Conservation (phyloP, 2,797 vertebrate species). For the Euphonia xanthogaster region DNA sequence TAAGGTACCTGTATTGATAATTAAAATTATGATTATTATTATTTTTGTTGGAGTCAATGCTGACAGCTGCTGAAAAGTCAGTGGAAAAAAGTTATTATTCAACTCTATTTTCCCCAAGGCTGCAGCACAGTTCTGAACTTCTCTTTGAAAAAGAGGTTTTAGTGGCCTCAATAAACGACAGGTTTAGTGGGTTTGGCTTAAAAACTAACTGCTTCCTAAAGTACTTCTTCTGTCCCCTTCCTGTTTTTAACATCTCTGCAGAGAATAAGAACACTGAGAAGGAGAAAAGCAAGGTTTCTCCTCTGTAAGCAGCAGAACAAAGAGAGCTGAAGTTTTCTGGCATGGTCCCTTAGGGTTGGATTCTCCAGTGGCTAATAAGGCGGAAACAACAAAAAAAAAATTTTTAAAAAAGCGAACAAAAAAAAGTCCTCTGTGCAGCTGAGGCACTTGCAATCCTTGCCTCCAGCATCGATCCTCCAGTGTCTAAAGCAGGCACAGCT, state of each 20-base stretch:
- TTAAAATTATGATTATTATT: background rate
- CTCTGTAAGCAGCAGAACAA: background rate
- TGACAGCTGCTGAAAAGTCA: background rate
- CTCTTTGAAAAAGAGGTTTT: background rate
- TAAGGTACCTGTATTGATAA: background rate
- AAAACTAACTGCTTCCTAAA: constrained; percentile 8
- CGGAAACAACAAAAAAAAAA: background rate
- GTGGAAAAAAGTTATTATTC: background rate
- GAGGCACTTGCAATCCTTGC: background rate
- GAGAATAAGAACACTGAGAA: background rate
- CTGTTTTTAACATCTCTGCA: background rate
- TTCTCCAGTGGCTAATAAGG: background rate
- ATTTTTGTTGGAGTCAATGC: background rate
- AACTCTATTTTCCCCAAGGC: background rate
- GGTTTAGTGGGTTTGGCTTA: constrained; percentile 2
- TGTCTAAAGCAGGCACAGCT: background rate
- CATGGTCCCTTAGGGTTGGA: background rate
- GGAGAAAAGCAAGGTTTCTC: background rate
- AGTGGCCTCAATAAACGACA: background rate
- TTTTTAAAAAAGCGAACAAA: background rate
- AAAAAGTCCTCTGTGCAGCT: background rate
- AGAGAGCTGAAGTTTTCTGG: background rate
- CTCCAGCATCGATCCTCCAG: background rate
- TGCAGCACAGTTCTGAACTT: background rate
- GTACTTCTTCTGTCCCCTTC: background rate